Percentiles rank a stretch among this genome's conserved stretches.
These are phyloP conservation scores for Lutraria rhynchaena DNA, from an alignment of 1,140 invertebrate genomes.

Conservation along the genomic window DNA sequence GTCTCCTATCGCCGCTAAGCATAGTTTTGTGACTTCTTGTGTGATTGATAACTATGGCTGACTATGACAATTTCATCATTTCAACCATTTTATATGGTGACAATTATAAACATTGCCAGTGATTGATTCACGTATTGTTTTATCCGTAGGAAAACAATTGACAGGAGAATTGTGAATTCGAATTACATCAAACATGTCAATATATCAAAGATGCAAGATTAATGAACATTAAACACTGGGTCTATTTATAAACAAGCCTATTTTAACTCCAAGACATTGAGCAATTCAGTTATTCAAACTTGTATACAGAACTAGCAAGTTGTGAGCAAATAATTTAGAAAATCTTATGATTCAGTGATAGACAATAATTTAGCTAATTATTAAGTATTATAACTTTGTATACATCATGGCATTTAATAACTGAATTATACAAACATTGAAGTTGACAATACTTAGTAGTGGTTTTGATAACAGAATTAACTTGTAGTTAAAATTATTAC, in stretches of 20 bases:
- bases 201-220: conserved; percentile 54
- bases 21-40: neutral
- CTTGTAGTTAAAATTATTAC: too few relatives aligned
- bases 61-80: conserved; percentile 20
- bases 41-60: conserved; percentile 24
- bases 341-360: too few relatives aligned
- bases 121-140: conserved; percentile 47
- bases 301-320: too few relatives aligned
- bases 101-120: conserved; percentile 23
- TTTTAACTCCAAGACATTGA: conserved; percentile 36
- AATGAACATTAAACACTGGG: conserved; percentile 24
- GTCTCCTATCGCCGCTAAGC: conserved; percentile 4
- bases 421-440: too few relatives aligned
- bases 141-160: conserved; percentile 33
- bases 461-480: too few relatives aligned
- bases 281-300: conserved; percentile 15
- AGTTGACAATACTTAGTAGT: too few relatives aligned
- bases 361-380: too few relatives aligned
- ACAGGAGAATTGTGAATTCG: conserved; percentile 42
- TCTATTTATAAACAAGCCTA: conserved; percentile 33
- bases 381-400: too few relatives aligned
- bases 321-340: neutral
- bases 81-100: conserved; percentile 29
- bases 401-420: neutral
- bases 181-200: conserved; percentile 52